These are phyloP conservation scores for Ecliptopera silaceata DNA, from an alignment of 2,888 invertebrate genomes.

Conservation along the genomic window DNA sequence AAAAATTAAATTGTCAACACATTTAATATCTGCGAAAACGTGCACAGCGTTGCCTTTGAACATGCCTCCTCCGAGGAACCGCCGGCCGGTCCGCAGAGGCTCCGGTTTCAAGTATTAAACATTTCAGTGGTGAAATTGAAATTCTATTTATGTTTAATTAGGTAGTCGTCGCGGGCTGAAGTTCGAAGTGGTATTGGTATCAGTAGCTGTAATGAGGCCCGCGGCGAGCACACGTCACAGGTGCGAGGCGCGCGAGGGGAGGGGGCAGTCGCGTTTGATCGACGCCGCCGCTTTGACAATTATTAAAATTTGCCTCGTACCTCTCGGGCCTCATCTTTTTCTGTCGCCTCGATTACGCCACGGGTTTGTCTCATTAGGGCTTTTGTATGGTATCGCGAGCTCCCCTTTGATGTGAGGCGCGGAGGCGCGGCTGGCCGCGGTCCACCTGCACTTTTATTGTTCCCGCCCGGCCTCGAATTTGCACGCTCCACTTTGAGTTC, in stretches of 20 bases:
- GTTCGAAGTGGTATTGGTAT: slow-evolving; percentile 80
- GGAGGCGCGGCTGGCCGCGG: slow-evolving; percentile 60
- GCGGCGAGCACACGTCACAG: slow-evolving; percentile 77
- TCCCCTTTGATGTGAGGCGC: slow-evolving; percentile 75
- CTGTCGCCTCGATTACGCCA: slow-evolving; percentile 82
- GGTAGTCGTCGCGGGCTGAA: slow-evolving; percentile 69
- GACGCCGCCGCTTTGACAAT: slow-evolving; percentile 84
- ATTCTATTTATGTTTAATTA: slow-evolving; percentile 81
- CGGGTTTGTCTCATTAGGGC: slow-evolving; percentile 83
- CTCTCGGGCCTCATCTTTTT: slow-evolving; percentile 82
- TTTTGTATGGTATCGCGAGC: slow-evolving; percentile 80
- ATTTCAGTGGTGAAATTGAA: slow-evolving; percentile 78
- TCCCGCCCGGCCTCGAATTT: slow-evolving; percentile 72
- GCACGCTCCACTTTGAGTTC: slow-evolving; percentile 79
- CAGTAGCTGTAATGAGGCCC: slow-evolving; percentile 80
- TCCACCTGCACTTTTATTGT: slow-evolving; percentile 83
- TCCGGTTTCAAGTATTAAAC: slow-evolving; percentile 79
- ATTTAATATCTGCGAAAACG: slow-evolving; percentile 84
- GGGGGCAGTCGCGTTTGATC: slow-evolving; percentile 74
- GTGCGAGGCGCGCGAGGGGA: slow-evolving; percentile 51
- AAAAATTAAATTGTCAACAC: slow-evolving; percentile 84
- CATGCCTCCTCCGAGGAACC: slow-evolving; percentile 73
- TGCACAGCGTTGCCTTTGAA: slow-evolving; percentile 80
- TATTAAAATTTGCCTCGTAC: slow-evolving; percentile 84
- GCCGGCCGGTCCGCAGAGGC: slow-evolving; percentile 50